A percentile compares a stretch with the other conserved stretches of the same genome.
Conservation (phyloP, 1,140 invertebrate genomes). For the Heliconius eleuchia region DNA sequence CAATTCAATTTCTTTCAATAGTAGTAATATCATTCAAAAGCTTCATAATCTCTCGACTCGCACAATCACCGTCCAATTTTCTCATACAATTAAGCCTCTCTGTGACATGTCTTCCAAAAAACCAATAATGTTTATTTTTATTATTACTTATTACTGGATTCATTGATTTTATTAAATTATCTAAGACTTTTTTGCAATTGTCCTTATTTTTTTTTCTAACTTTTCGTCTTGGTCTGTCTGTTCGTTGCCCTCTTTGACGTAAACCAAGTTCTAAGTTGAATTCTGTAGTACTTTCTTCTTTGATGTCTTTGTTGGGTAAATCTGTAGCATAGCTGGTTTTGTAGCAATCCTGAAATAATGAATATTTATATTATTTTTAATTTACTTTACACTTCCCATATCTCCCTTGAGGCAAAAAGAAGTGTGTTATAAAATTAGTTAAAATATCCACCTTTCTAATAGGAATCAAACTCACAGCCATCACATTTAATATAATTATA, state of each 20-base stretch:
- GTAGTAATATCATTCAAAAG: constrained; percentile 40
- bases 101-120: constrained; percentile 63
- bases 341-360: constrained; percentile 40
- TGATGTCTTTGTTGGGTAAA: constrained; percentile 41
- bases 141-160: constrained; percentile 39
- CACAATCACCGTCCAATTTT: constrained; percentile 55
- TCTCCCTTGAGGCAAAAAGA: too few species aligned
- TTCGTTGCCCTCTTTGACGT: constrained; percentile 55
- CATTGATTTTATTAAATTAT: constrained; percentile 60
- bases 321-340: constrained; percentile 23
- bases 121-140: constrained; percentile 57
- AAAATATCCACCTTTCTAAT: too few species aligned
- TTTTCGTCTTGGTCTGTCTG: constrained; percentile 55
- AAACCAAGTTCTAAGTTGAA: constrained; percentile 45
- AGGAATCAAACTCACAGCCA: too few species aligned
- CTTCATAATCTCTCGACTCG: constrained; percentile 54
- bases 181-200: constrained; percentile 58
- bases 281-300: constrained; percentile 46
- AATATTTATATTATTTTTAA: neutral
- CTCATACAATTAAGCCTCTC: constrained; percentile 66
- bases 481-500: too few species aligned
- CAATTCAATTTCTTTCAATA: neutral
- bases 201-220: constrained; percentile 33
- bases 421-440: too few species aligned
- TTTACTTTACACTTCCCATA: too few species aligned